Base-by-base conservation (phyloP, 2,888 invertebrate species). In the Torymus texanus region DNA sequence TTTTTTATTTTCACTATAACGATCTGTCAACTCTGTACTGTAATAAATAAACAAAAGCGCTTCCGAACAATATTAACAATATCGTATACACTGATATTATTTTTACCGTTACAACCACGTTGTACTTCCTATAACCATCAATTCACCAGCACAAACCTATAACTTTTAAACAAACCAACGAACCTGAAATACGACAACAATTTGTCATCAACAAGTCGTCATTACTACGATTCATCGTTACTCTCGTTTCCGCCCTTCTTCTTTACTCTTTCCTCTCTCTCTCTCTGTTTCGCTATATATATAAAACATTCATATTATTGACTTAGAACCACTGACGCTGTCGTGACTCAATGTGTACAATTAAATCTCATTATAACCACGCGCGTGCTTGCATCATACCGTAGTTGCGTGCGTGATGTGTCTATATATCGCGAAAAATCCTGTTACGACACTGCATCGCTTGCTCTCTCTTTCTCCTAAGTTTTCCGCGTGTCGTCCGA, bases 311-410 rank as follows among this genome's bases (percentile, higher is more conserved):
- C 50, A 41, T 70, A 65, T 72, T 79, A 79, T 75, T 71, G 75
- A 63, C 70, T 79, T 75, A 65, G 51, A n/a, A 18, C 50, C 58
- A 51, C 51, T 70, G 65, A 70, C 70, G 65, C 29, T 41, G 41
- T 8, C 8, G 29, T 70, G 65, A 70, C 70, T 65, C 51, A 73
- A 62, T 75, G 72, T 50, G 71, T 55, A 75, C 68, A 77, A 80
- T 77, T 77, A 74, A 74, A 80, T 74, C 74, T 80, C 41, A 51
- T 80, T 76, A 80, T n/a, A n/a, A n/a, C 73, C 73, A 50, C 53
- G 74, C 74, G 70, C 77, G 74, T 63, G 68, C 59, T 18, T 58
- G 67, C 75, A 18, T 72, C 75, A 61, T 58, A 16, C 53, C 59
- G 29, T 24, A 14, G 14, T 3, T 29, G 21, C 78, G 11, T 59